Percentiles rank a stretch among this genome's conserved stretches.
phyloP scores from a whole-genome alignment of 2,797 vertebrate genomes.

The Cheirogaleus major region DNA sequence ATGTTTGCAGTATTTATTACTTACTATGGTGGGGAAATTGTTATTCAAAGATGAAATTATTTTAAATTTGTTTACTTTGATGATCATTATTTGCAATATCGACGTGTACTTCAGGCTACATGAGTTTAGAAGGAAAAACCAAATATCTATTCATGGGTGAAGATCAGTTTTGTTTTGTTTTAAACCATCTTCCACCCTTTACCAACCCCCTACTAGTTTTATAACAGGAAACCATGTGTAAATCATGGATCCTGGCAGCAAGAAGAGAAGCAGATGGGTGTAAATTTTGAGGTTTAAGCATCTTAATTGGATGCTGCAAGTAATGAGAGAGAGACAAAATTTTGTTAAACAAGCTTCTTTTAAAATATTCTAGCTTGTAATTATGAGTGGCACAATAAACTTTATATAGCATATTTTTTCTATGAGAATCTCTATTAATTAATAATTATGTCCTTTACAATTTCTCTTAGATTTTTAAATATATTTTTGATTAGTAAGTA shows the following conservation, averaged over 20 bases:
- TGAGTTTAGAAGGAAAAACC: neutral
- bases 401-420: neutral
- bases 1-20: neutral
- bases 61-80: neutral
- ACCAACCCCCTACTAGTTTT: neutral
- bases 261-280: neutral
- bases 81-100: neutral
- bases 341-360: neutral
- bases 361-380: neutral
- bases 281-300: slow-evolving; percentile 33
- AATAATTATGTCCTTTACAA: neutral
- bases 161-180: neutral
- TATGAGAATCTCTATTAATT: neutral
- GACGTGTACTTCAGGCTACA: neutral
- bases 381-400: neutral
- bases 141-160: neutral
- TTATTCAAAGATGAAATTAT: neutral
- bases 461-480: neutral
- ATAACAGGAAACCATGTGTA: neutral
- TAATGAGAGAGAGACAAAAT: neutral
- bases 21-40: neutral
- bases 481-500: neutral
- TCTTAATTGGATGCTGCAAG: slow-evolving; percentile 12
- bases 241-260: neutral
- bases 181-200: neutral